Conservation (phyloP, 2,113 vertebrate genomes). For the Tachysurus vachellii region DNA sequence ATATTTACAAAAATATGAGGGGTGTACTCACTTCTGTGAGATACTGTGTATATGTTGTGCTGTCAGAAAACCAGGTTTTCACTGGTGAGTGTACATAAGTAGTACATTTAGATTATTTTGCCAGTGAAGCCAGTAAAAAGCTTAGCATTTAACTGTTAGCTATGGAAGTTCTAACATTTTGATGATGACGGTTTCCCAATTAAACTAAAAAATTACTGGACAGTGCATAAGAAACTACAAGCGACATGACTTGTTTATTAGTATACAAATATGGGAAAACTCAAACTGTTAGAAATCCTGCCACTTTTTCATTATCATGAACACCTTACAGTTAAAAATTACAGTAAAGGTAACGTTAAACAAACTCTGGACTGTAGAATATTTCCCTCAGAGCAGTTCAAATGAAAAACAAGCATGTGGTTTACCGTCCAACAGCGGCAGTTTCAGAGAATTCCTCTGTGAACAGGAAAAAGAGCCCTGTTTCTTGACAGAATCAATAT, state of each 20-base stretch:
- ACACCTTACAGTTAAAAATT: background rate
- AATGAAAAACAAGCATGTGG: constrained; percentile 65
- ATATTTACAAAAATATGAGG: no score
- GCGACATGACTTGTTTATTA: background rate
- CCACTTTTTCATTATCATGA: background rate
- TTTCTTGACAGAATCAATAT: constrained; percentile 74
- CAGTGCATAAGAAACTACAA: background rate
- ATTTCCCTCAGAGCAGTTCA: constrained; percentile 46
- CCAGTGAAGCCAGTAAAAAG: background rate
- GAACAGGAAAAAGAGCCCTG: constrained; percentile 54
- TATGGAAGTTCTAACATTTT: background rate
- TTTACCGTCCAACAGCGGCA: constrained; percentile 66
- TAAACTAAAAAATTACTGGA: background rate
- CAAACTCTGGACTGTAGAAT: background rate
- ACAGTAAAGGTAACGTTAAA: constrained; percentile 11
- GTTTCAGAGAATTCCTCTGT: constrained; percentile 71
- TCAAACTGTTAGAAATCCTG: background rate
- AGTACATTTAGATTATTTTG: background rate
- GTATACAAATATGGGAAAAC: background rate
- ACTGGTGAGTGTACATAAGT: background rate
- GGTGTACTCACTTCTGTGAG: no score
- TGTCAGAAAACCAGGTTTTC: background rate
- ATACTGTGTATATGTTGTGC: no score
- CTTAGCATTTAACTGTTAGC: background rate
- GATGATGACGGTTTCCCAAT: background rate